phyloP scores from a whole-genome alignment of 2,797 vertebrate genomes.

The Cirrhinus molitorella region DNA sequence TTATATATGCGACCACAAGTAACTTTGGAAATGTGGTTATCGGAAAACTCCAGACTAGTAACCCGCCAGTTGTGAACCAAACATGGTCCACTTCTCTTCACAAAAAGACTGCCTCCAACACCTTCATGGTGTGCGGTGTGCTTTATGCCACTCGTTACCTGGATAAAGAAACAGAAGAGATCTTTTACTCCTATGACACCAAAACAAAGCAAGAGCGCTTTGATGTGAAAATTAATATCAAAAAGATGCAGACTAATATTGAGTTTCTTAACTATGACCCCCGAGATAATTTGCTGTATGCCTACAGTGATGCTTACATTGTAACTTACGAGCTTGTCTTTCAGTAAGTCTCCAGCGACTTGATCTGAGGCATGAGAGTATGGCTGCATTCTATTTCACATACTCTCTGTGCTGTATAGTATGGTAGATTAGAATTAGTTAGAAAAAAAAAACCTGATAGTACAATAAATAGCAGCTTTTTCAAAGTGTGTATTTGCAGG shows the following conservation, averaged over 20 bases:
- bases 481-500: not conserved
- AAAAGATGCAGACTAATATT: constrained; percentile 73
- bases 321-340: constrained; percentile 72
- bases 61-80: constrained; percentile 44
- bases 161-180: constrained; percentile 69
- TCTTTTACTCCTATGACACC: constrained; percentile 80
- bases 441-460: not conserved
- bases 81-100: constrained; percentile 75
- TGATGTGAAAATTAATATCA: constrained; percentile 69
- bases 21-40: constrained; percentile 77
- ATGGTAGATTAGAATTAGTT: not conserved
- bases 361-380: not conserved
- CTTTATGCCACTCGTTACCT: constrained; percentile 78
- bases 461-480: not conserved
- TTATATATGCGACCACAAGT: constrained; percentile 72
- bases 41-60: constrained; percentile 64
- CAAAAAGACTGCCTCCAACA: constrained; percentile 74
- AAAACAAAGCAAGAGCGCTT: constrained; percentile 68
- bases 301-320: constrained; percentile 68
- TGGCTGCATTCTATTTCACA: not conserved
- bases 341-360: constrained; percentile 7
- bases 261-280: constrained; percentile 74
- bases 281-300: constrained; percentile 69
- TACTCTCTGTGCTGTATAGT: not conserved
- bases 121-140: constrained; percentile 77